A percentile compares a stretch with the other conserved stretches of the same genome.
These are phyloP conservation scores for Asbolus verrucosus DNA, from an alignment of 1,140 invertebrate genomes.

Conservation along the genomic window DNA sequence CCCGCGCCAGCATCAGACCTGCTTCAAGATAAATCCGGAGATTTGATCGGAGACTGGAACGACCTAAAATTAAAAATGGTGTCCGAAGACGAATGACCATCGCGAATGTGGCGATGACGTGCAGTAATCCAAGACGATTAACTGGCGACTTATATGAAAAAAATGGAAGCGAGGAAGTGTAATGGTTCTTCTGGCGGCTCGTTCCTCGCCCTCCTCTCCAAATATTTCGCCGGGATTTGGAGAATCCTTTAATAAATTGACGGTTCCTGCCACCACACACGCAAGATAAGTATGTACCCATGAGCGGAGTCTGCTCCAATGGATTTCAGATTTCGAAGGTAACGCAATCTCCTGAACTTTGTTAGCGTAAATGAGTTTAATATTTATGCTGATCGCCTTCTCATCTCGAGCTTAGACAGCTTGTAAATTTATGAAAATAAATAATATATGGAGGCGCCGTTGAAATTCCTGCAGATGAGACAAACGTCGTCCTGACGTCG, in stretches of 20 bases:
- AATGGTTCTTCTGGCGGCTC: conserved; percentile 1
- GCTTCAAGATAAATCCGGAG: no score
- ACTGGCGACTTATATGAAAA: no score
- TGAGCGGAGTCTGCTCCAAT: neutral
- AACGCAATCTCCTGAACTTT: conserved; percentile 32
- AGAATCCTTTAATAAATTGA: conserved; percentile 24
- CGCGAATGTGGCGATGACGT: neutral
- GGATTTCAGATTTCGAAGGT: conserved; percentile 16
- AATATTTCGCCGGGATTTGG: conserved; percentile 20
- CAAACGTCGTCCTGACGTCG: no score
- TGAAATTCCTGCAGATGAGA: no score
- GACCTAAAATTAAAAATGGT: neutral
- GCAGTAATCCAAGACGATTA: neutral
- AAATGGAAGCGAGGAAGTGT: neutral
- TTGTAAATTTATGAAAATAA: no score
- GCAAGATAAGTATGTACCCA: neutral
- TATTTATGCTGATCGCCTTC: conserved; percentile 27
- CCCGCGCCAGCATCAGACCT: no score
- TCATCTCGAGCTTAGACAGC: conserved; percentile 24
- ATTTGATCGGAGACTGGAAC: neutral
- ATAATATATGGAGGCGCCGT: no score
- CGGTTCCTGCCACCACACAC: neutral
- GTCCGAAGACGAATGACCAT: neutral
- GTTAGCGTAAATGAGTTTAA: conserved; percentile 22
- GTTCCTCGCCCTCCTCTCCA: neutral